Evolutionary conservation across 2,888 invertebrate species (phyloP), one percentile per base, ranked within the genome.

Genomic region (Euplexia lucipara): DNA sequence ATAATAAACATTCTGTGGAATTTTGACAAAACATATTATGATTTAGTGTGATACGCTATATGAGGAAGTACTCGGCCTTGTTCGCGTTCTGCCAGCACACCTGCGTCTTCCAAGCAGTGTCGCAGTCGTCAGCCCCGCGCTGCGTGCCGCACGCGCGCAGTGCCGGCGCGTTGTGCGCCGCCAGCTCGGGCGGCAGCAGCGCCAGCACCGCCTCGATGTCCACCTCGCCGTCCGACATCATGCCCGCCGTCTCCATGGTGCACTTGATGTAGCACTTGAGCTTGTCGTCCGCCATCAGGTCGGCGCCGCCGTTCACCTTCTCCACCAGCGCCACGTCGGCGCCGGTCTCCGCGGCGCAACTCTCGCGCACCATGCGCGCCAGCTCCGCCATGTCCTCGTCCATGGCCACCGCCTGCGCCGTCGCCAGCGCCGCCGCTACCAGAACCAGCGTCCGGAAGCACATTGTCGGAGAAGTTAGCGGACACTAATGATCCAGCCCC

Each of bases 211-310:
- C 90, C 37, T 94, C 95, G 51, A 93, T 84, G 76, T 95, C 92
- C 69, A 95, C 86, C 18, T 66, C 83, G 34, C 93, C 95, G 5
- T 90, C 93, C 0, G 86, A 63, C 84, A 94, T 71, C 93, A 95
- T 93, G 47, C 95, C 95, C 1, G 92, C 91, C 30, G 91, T 93
- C 86, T 94, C 95, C 95, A 95, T 93, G 20, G 89, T 84, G 79
- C 95, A 95, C 79, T 93, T 93, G 71, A 92, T 86, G 87, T 95
- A 95, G 83, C 95, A 95, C 78, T 93, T 92, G 54, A 95, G 85
- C 65, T 86, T 86, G 0, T 77, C 75, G 77, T 94, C 94, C 0
- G 88, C 82, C 83, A 85, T 79, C 16, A 95, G 80, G 14, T 86
- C 87, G 0, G 88, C 87, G n/a, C 95, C 95, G 6, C 61, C 88